Evolutionary conservation across 2,888 invertebrate species (phyloP), one percentile per base, ranked within the genome.

Genomic region (Campoplex capitator): DNA sequence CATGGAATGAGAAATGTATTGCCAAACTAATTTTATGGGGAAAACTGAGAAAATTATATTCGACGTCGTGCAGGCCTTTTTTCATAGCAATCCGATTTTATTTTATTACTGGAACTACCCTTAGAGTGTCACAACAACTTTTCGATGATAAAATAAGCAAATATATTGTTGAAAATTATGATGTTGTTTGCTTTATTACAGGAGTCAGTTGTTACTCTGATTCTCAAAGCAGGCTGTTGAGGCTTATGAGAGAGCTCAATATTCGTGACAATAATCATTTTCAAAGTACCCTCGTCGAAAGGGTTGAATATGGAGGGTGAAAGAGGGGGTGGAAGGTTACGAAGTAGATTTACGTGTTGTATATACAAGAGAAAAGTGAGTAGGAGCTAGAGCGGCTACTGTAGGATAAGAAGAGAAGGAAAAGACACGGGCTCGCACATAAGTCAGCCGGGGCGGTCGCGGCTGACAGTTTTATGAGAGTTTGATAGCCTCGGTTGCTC

Each of bases 391-490:
- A 45, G 80, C 32, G 65, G 70, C 73, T 74, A 84, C 83, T 48
- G 86, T 75, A 51, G 74, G 84, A 83, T 83, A 85, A 84, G 71
- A 78, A 76, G 87, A 79, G 87, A 86, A 83, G 84, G 82, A 88
- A 82, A 85, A 86, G 87, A 88, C 76, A 77, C 87, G 87, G 87
- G 85, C 88, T 88, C 89, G 92, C 92, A 92, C 94, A 94, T 94
- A 94, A 94, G 93, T 94, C 94, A 94, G 92, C 88, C 90, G 90
- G 91, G 91, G 91, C 92, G 93, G 92, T 88, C 92, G 91, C 89
- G 92, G 92, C 92, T 94, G 94, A 94, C 94, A 94, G 94, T 94
- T 94, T 94, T 94, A 94, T 94, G 94, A 94, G 94, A 94, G 93
- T 94, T 94, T 94, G 94, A 94, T 94, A 94, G 94, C 93, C 93